Percentiles rank a stretch among this genome's conserved stretches.
Conservation (phyloP, 2,113 vertebrate genomes). For the Naja naja region DNA sequence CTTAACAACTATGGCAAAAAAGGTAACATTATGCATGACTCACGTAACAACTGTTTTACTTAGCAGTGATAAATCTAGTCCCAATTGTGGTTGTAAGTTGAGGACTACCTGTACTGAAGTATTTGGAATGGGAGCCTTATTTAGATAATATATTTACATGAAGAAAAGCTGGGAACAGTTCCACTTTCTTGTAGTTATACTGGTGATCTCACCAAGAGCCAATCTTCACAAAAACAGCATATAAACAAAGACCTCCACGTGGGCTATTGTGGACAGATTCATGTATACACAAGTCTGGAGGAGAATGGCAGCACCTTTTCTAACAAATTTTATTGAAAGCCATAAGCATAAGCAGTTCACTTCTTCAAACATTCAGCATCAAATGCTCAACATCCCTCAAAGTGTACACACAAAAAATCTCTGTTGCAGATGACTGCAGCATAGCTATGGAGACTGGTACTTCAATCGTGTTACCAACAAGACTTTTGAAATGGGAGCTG, state of each 20-base stretch:
- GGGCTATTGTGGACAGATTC: not conserved
- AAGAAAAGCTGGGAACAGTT: not conserved
- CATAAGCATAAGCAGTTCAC: not conserved
- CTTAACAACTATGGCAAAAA: too few species aligned
- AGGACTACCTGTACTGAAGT: not conserved
- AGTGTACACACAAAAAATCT: not conserved
- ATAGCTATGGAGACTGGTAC: not conserved
- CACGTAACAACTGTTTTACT: too few species aligned
- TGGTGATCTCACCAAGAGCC: not conserved
- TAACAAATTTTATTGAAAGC: not conserved
- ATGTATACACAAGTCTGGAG: not conserved
- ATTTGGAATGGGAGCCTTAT: not conserved
- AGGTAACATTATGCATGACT: too few species aligned
- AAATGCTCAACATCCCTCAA: not conserved
- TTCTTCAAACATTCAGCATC: not conserved
- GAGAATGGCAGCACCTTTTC: not conserved
- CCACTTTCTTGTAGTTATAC: not conserved
- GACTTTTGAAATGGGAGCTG: not conserved
- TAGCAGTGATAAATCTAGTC: too few species aligned
- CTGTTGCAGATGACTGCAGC: not conserved
- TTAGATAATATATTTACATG: not conserved
- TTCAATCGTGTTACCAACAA: not conserved
- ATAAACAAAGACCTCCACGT: not conserved
- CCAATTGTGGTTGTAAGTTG: too few species aligned
- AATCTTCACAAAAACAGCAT: not conserved